Percentiles rank a stretch among this genome's conserved stretches.
Conservation (phyloP, 2,797 vertebrate species). For the Hemitrygon akajei region DNA sequence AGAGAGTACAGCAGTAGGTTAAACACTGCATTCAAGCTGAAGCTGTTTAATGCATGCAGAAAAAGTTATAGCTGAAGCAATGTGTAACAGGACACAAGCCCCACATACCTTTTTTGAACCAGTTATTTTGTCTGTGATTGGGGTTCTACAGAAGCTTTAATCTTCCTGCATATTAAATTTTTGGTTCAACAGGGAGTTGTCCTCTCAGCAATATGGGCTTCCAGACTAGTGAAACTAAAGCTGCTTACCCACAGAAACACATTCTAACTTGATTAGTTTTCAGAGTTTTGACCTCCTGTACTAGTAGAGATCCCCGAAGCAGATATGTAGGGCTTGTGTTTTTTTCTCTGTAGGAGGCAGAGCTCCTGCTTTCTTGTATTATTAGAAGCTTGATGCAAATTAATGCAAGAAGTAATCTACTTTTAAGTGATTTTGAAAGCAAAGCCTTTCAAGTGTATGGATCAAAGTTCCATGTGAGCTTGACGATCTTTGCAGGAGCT, state of each 20-base stretch:
- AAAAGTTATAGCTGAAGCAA: neutral
- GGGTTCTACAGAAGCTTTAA: neutral
- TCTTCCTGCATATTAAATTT: neutral
- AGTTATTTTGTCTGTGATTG: neutral
- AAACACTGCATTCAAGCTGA: neutral
- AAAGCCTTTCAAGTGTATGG: neutral
- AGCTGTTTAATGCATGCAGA: neutral
- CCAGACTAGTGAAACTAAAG: neutral
- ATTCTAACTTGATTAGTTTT: slow-evolving; percentile 4
- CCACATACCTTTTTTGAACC: neutral
- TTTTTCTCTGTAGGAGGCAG: neutral
- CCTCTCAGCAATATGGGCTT: neutral
- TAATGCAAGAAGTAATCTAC: neutral
- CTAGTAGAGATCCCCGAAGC: neutral
- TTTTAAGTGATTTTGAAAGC: neutral
- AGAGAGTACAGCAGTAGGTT: too few species aligned
- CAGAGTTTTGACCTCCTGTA: neutral
- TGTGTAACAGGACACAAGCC: neutral
- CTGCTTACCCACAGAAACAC: neutral
- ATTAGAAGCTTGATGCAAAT: neutral
- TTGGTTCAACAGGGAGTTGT: neutral
- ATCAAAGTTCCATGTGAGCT: neutral
- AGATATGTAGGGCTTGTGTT: neutral
- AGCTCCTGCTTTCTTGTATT: neutral
- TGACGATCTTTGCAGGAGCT: neutral